phyloP scores from a whole-genome alignment of 2,888 invertebrate genomes.

The Orthosia gracilis region DNA sequence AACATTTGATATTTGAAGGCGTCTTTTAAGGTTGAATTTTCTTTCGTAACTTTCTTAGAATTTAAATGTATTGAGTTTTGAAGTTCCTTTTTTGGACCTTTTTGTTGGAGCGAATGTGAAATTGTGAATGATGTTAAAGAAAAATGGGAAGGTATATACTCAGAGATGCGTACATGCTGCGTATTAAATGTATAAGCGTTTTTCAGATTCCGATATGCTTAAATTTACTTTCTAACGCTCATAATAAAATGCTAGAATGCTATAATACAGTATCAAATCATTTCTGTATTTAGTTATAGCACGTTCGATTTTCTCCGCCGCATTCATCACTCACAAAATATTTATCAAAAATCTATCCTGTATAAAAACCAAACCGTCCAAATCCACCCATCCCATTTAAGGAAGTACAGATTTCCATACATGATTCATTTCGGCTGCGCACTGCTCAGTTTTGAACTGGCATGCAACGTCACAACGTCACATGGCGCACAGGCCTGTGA shows the following conservation, averaged over 20 bases:
- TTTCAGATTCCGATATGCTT: too few species aligned
- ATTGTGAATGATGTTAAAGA: conserved; percentile 28
- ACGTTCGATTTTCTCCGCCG: neutral
- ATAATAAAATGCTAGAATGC: too few species aligned
- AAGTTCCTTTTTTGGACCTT: conserved; percentile 21
- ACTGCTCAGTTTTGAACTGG: conserved; percentile 63
- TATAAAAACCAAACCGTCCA: neutral
- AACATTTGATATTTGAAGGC: conserved; percentile 77
- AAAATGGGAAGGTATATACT: neutral
- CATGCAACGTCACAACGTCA: conserved; percentile 72
- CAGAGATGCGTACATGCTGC: too few species aligned
- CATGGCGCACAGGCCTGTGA: conserved; percentile 82
- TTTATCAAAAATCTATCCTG: too few species aligned
- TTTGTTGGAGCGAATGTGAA: conserved; percentile 21
- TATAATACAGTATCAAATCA: neutral
- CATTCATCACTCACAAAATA: too few species aligned
- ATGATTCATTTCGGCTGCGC: conserved; percentile 60
- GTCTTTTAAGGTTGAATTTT: conserved; percentile 62
- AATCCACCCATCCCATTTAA: conserved; percentile 29
- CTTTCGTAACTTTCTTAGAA: conserved; percentile 58
- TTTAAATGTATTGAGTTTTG: conserved; percentile 63
- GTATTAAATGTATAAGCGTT: too few species aligned
- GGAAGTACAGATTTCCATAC: conserved; percentile 56
- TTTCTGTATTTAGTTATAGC: neutral
- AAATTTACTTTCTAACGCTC: too few species aligned